These are phyloP conservation scores for Diloba caeruleocephala DNA, from an alignment of 2,888 invertebrate genomes.

Conservation along the genomic window DNA sequence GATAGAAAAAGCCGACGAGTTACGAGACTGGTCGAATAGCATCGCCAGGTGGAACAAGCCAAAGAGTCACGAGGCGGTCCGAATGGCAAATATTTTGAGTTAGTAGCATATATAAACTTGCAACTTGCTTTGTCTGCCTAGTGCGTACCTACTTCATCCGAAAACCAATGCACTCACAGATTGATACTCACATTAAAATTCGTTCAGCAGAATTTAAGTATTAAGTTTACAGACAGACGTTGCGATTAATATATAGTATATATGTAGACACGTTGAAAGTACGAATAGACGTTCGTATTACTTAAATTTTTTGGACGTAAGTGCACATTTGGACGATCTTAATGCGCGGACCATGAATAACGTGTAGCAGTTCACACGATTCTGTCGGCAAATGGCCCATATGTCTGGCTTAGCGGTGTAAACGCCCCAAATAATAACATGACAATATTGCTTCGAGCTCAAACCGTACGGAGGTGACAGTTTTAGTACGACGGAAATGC, in stretches of 20 bases:
- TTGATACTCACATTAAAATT: no score
- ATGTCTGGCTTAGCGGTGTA: constrained; percentile 84
- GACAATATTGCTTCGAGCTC: constrained; percentile 72
- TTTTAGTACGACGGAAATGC: constrained; percentile 41
- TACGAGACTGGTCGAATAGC: no score
- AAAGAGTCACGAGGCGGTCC: no score
- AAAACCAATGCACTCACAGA: no score
- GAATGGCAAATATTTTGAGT: no score
- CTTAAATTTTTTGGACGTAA: constrained; percentile 73
- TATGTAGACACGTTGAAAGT: constrained; percentile 13
- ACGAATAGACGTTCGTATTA: constrained; percentile 57
- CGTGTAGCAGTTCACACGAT: constrained; percentile 76
- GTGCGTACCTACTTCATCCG: no score
- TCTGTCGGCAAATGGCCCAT: constrained; percentile 83
- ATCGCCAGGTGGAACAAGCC: no score
- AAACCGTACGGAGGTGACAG: constrained; percentile 47
- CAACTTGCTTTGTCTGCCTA: no score
- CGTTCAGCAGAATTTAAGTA: no score
- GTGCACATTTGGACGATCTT: constrained; percentile 76
- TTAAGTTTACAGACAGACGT: no score
- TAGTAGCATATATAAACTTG: no score
- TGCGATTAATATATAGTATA: background rate
- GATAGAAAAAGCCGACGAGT: no score
- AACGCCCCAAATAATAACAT: constrained; percentile 84
- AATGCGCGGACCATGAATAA: constrained; percentile 80